Base-by-base conservation (phyloP, 2,888 invertebrate species). In the Acronicta aceris region DNA sequence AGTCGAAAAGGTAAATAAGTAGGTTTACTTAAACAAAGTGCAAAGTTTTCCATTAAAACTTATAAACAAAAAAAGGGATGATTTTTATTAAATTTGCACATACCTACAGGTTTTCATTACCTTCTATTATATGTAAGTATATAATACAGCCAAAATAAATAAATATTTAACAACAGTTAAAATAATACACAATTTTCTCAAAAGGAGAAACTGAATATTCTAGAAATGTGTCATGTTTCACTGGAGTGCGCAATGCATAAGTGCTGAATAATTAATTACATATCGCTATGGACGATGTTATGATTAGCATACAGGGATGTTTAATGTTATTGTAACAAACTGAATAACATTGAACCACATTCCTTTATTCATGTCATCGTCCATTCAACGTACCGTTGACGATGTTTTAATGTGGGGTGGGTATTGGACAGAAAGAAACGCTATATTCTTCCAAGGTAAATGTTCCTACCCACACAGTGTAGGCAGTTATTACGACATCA, bases 251-350 rank as follows among this genome's bases (percentile, higher is more conserved):
- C 46, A 51, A 53, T 47, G 25, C 42, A 43, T 17, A 61, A n/a
- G n/a, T n/a, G n/a, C 62, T 69, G 50, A 45, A 38, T 45, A 40
- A 53, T 33, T 45, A 46, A 42, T 48, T 50, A n/a, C 49, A 51
- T 54, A 21, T 43, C 21, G 16, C 15, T 10, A 12, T 17, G 30
- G 30, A 25, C 33, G 33, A 15, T 69, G 45, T 67, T 70, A 47
- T 68, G 64, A 65, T 62, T 50, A 62, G 58, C 45, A 36, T 43
- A 38, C 10, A 25, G 33, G 48, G 15, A 41, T 70, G 62, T 74
- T 60, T 65, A 57, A 67, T 75, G 49, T 74, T 75, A 71, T 71
- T 65, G 41, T 36, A 65, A 59, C 43, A 10, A 41, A 58, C 66
- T 55, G 38, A 64, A 71, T 65, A 65, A 60, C 59, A 75, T 46